Evolutionary conservation across 2,113 vertebrate species (phyloP).

Genomic region (Ictalurus punctatus): DNA sequence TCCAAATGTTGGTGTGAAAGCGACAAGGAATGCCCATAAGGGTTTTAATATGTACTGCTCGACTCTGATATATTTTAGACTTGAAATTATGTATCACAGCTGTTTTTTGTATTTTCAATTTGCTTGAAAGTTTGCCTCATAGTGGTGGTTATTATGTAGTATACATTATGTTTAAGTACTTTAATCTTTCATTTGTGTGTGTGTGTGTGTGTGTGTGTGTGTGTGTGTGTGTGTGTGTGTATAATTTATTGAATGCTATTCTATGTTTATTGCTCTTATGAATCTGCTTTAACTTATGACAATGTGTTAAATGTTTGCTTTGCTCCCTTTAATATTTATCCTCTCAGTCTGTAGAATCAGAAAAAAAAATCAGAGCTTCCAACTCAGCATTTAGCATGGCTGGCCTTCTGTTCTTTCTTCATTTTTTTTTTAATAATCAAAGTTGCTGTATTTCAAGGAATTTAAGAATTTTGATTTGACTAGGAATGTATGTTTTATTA

Average conservation of each 20-base stretch:
- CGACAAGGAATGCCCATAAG: conserved; percentile 25
- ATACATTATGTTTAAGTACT: conserved; percentile 9
- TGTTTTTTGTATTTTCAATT: conserved; percentile 35
- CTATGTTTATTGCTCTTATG: conserved; percentile 17
- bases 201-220: not conserved
- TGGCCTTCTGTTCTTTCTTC: conserved; percentile 22
- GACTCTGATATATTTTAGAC: conserved; percentile 26
- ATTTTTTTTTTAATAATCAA: conserved; percentile 2
- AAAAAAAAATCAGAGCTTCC: conserved; percentile 50
- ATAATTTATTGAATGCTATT: conserved; percentile 23
- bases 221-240: not conserved
- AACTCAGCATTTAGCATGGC: conserved; percentile 47
- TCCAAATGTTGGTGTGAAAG: conserved; percentile 46
- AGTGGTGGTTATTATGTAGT: conserved; percentile 16
- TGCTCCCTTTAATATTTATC: conserved; percentile 40
- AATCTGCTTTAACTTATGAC: conserved; percentile 24
- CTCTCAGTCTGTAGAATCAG: conserved; percentile 18
- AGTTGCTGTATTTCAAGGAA: conserved; percentile 20
- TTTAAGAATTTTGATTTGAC: conserved; percentile 38
- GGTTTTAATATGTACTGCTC: conserved; percentile 43
- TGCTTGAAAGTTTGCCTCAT: conserved; percentile 32
- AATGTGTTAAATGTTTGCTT: conserved; percentile 38
- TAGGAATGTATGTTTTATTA: conserved; percentile 43
- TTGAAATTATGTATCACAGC: conserved; percentile 44
- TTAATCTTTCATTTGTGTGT: not conserved